A percentile compares a stretch with the other conserved stretches of the same genome.
Conservation (phyloP, 2,797 vertebrate species). For the Smutsia gigantea region DNA sequence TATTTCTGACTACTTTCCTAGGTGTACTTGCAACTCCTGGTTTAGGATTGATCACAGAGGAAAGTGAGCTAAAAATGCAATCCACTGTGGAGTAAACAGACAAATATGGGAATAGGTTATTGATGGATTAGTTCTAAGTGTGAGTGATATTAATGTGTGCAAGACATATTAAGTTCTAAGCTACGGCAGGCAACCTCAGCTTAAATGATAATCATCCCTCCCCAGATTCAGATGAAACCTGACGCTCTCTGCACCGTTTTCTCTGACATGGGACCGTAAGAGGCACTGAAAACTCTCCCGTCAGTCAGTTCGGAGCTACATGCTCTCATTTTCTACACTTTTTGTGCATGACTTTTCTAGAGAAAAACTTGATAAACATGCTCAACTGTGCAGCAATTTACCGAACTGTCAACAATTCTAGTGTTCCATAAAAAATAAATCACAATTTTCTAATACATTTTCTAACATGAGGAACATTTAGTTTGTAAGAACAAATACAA, state of each 20-base stretch:
- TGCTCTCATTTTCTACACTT: background rate
- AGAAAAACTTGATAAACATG: background rate
- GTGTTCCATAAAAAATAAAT: slow-evolving; percentile 50
- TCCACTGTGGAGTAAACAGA: background rate
- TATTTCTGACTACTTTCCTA: background rate
- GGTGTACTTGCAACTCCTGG: background rate
- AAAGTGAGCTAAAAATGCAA: background rate
- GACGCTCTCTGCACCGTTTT: background rate
- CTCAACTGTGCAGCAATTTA: background rate
- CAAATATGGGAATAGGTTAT: background rate
- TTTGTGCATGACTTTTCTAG: background rate
- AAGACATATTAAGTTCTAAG: background rate
- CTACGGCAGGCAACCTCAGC: background rate
- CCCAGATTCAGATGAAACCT: background rate
- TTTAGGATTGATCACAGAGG: background rate
- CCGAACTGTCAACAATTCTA: slow-evolving; percentile 27
- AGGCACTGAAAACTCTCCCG: background rate
- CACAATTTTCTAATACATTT: slow-evolving; percentile 49
- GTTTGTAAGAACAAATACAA: slow-evolving; percentile 49
- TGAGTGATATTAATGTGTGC: background rate
- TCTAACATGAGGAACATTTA: slow-evolving; percentile 29
- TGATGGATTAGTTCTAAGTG: background rate
- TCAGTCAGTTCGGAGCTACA: background rate
- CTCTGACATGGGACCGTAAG: background rate
- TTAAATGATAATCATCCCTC: background rate